Conservation (phyloP, 2,888 invertebrate genomes). For the Drosophila sordidula region DNA sequence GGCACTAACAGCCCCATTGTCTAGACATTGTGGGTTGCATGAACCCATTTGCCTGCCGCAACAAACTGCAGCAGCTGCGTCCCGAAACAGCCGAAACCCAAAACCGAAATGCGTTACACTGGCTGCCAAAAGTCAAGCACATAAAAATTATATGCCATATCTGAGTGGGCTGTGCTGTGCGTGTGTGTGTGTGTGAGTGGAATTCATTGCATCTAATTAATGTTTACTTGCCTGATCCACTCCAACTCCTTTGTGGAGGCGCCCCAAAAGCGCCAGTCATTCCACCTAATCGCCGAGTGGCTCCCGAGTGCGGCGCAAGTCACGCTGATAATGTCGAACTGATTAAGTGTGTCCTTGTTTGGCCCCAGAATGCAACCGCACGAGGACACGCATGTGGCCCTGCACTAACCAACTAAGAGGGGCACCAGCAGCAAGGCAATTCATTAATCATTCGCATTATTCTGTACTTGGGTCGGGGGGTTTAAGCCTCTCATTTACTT, state of each 20-base stretch:
- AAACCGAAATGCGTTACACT: conserved; percentile 6
- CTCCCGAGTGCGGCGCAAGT: conserved; percentile 59
- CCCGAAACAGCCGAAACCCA: conserved; percentile 17
- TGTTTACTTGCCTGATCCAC: conserved; percentile 42
- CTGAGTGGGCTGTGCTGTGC: background rate
- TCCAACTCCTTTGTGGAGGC: conserved; percentile 16
- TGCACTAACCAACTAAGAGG: conserved; percentile 30
- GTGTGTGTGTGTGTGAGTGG: conserved; percentile 2
- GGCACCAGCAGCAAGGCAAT: conserved; percentile 31
- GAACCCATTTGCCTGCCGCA: conserved; percentile 40
- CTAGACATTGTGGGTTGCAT: conserved; percentile 53
- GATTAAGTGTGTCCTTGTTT: conserved; percentile 74
- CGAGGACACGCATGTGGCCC: conserved; percentile 14
- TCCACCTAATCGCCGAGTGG: conserved; percentile 58
- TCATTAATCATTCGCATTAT: conserved; percentile 55
- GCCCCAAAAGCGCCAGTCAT: conserved; percentile 42
- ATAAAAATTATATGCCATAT: conserved; percentile 9
- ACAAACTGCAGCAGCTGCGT: conserved; percentile 19
- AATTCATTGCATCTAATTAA: conserved; percentile 49
- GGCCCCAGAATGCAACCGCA: conserved; percentile 27
- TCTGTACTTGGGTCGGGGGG: background rate
- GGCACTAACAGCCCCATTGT: conserved; percentile 17
- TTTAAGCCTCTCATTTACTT: conserved; percentile 18
- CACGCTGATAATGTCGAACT: conserved; percentile 77
- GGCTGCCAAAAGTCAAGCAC: conserved; percentile 22